Evolutionary conservation across 2,888 invertebrate species (phyloP), one percentile per base, ranked within the genome.

Genomic region (Cylloceria caligata): DNA sequence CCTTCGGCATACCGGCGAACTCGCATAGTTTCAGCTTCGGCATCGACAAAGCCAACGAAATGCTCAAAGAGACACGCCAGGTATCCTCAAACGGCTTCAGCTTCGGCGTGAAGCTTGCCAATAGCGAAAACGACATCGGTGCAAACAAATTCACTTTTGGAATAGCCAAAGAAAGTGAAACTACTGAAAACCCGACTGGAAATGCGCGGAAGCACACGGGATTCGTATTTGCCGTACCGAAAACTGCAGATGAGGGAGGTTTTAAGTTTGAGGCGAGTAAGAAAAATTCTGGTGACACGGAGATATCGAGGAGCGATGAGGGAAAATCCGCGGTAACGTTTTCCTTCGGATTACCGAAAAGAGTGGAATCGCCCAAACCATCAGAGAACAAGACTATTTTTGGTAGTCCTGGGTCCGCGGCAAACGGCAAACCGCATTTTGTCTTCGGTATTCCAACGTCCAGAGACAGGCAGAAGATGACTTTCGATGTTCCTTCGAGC

Each of bases 1-100:
- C 84, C n/a, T 89, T 90, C 42, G 89, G 88, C 13, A 85, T 91
- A 19, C 88, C 92, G 3, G 57, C 88, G 2, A 87, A 81, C 47
- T 60, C 76, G 7, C 65, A 84, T 24, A 83, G 82, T 13, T 91
- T 94, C 81, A 94, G 93, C 86, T 94, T 94, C 88, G 94, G 94
- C 3, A 92, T 94, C 55, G 93, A 94, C 80, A 93, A 93, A 85
- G 88, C 91, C 11, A 90, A 89, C 2, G 83, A 80, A 3, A 73
- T 89, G 83, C 62, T 80, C 34, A 86, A 86, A 24, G 81, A 80
- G 16, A 77, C 80, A 19, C 74, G 83, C 27, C 77, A 82, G 7
- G 52, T 86, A 30, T 81, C 88, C 7, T 84, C 88, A 3, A 86
- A 88, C 39, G 89, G 90, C 36, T 93, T 94, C 60, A 91, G 87